Base-by-base conservation (phyloP, 2,797 vertebrate species). In the Periparus ater region DNA sequence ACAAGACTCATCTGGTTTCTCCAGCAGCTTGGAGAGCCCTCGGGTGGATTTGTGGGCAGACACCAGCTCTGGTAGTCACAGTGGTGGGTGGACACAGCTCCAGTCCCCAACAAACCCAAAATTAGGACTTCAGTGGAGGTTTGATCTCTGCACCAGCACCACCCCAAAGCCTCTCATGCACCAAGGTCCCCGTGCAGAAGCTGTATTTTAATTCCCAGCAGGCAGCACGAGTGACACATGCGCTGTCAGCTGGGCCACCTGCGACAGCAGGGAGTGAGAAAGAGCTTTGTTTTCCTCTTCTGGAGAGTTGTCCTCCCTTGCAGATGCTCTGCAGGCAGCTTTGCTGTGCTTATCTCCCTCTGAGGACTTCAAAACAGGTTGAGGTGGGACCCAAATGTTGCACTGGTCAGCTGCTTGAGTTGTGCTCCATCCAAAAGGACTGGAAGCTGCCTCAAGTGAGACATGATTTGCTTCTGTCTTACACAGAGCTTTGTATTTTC, bases 201-300 rank as follows among this genome's bases (percentile, higher is more conserved):
- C n/a, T 83, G 68, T 51, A 9, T n/a, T 91, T 76, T 42, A 70
- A 42, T 62, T 76, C 60, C 71, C 73, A 66, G 30, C 9, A 17
- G 67, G 74, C 57, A 58, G 55, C 80, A 29, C 0, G 2, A 34
- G 77, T 79, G 89, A 91, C 0, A 0, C 67, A 34, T 0, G 10
- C 76, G 78, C 87, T 92, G 80, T 90, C 92, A 91, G 45, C 55
- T 88, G 79, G 60, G 71, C 74, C 92, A 85, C 78, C 86, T 79
- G 78, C 30, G 57, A 26, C 74, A 87, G 66, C 1, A 0, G 27
- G 18, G 53, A 85, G 55, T 27, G 87, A 87, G 57, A 55, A 82
- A 17, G 58, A 66, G 48, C 76, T 86, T 92, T 51, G 40, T 85
- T 71, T 91, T 76, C 55, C 34, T 70, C 67, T 55, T 55, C 20